Conservation (phyloP, 2,888 invertebrate genomes). For the Orthonevra nobilis region DNA sequence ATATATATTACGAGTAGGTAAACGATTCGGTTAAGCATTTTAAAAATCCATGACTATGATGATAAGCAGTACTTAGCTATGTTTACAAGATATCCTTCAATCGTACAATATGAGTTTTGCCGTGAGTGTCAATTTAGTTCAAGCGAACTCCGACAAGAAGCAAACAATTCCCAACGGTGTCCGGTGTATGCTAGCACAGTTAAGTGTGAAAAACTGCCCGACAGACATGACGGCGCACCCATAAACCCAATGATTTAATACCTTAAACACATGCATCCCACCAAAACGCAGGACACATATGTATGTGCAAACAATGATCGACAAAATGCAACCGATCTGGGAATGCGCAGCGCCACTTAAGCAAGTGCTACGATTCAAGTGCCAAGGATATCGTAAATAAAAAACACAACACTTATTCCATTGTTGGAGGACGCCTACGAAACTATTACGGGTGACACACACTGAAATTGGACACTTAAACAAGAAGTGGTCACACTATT, state of each 20-base stretch:
- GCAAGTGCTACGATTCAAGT: slow-evolving; percentile 66
- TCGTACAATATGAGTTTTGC: no score
- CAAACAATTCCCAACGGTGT: slow-evolving; percentile 38
- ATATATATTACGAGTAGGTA: no score
- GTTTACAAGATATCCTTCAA: no score
- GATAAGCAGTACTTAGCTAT: no score
- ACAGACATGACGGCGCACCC: slow-evolving; percentile 76
- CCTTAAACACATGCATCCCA: slow-evolving; percentile 80
- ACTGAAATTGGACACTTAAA: slow-evolving; percentile 66
- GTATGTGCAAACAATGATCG: slow-evolving; percentile 48
- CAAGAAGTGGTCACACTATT: slow-evolving; percentile 68
- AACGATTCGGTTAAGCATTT: no score
- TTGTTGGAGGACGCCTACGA: slow-evolving; percentile 67
- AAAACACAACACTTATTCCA: slow-evolving; percentile 16
- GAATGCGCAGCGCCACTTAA: slow-evolving; percentile 68
- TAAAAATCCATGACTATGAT: no score
- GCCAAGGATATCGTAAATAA: slow-evolving; percentile 23
- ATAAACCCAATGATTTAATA: slow-evolving; percentile 79
- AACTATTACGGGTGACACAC: slow-evolving; percentile 66
- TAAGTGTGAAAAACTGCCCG: slow-evolving; percentile 79
- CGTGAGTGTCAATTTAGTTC: no score
- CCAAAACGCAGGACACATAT: slow-evolving; percentile 61
- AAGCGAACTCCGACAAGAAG: slow-evolving; percentile 23
- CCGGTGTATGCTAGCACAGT: slow-evolving; percentile 45
- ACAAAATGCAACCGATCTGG: slow-evolving; percentile 42